Base-by-base conservation (phyloP, 2,113 vertebrate species). In the Alligator mississippiensis region DNA sequence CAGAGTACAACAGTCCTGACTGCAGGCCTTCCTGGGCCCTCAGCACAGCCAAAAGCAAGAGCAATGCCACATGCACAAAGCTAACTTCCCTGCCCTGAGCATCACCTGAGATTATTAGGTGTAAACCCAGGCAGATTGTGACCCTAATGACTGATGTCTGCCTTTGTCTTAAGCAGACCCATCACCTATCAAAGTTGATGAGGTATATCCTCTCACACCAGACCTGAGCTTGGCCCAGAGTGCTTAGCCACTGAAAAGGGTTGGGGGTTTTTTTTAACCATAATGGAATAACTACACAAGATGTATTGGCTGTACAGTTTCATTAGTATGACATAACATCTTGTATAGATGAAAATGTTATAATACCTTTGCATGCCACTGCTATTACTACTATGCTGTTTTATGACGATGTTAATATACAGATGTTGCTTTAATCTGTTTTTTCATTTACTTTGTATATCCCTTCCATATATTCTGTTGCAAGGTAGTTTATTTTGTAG, bases 371-470 rank as follows among this genome's bases (percentile, higher is more conserved):
- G 84, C 95, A 96, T 66, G 80, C 96, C 96, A 93, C 93, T 94
- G 88, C 97, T 94, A 97, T 98, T 97, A 97, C 90, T 96, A 95
- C 89, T 92, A 86, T 94, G 97, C 85, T 93, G 90, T 92, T 98
- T 98, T 98, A 98, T 94, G 97, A 96, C 4, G 12, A 83, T 97
- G 95, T 96, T 98, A 98, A 98, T 98, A 98, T 97, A 97, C 97
- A 98, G 97, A 98, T 98, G 98, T 98, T 97, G 90, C 89, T 92
- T 97, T 98, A 98, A 98, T 98, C 97, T 98, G 87, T 94, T 98
- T 98, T 97, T 97, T 95, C 98, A 98, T 98, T 98, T 97, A 97
- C 97, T 98, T 97, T 89, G 62, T 96, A 96, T 97, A 94, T 98
- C 98, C 97, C 98, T 96, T 93, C 97, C 70, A 96, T 96, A 97